Percentiles rank a stretch among this genome's conserved stretches.
These are phyloP conservation scores for Diglossa cyanea DNA, from an alignment of 2,797 vertebrate genomes.

Conservation along the genomic window DNA sequence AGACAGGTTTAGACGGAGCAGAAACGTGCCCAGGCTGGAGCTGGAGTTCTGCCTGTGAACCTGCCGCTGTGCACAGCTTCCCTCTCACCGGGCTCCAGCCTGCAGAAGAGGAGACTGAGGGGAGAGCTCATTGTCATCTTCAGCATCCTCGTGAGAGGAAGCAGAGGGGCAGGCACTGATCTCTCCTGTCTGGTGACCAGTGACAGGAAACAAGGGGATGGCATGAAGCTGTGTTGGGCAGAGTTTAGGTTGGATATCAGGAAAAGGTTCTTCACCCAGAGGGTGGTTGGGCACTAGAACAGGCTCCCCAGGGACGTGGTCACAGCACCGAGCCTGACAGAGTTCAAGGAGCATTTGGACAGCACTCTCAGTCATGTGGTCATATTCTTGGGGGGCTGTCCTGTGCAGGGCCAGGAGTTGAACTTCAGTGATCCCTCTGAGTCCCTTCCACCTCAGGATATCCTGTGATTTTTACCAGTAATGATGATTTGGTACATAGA, in stretches of 20 bases:
- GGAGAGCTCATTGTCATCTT: rapidly evolving
- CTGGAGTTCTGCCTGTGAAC: not conserved
- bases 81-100: too few relatives aligned
- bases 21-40: rapidly evolving
- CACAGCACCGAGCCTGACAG: not conserved
- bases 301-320: not conserved
- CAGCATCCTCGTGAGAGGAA: not conserved
- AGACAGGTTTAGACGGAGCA: rapidly evolving
- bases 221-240: not conserved
- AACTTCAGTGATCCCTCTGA: too few relatives aligned
- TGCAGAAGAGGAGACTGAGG: too few relatives aligned
- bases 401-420: not conserved
- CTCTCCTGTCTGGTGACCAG: not conserved
- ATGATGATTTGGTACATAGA: not conserved
- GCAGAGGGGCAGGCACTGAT: too few relatives aligned
- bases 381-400: rapidly evolving
- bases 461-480: not conserved
- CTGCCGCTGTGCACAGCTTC: not conserved
- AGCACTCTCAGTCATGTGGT: rapidly evolving
- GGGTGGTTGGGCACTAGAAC: rapidly evolving
- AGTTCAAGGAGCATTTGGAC: not conserved
- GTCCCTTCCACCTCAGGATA: not conserved
- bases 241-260: not conserved
- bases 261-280: not conserved
- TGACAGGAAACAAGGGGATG: not conserved